These are phyloP conservation scores for Boloria euphrosyne DNA, from an alignment of 2,888 invertebrate species.

Conservation along the genomic window DNA sequence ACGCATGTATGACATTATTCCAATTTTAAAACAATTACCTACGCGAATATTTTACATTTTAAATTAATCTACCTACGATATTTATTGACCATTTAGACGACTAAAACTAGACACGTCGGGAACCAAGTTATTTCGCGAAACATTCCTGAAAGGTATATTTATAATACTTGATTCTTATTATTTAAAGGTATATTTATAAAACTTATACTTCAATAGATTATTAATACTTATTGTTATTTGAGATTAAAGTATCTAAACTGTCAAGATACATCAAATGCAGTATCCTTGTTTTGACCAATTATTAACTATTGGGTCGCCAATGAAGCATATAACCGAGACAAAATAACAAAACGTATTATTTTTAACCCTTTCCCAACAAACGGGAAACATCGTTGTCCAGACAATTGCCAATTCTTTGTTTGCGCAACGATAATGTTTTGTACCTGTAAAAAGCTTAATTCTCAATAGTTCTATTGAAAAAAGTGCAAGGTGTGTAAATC, in stretches of 20 bases:
- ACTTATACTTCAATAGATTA: no score
- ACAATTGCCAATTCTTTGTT: slow-evolving; percentile 48
- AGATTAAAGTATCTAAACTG: slow-evolving; percentile 37
- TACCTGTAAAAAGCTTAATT: slow-evolving; percentile 45
- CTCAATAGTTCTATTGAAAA: slow-evolving; percentile 9
- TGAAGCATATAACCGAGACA: slow-evolving; percentile 43
- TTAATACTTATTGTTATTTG: neutral
- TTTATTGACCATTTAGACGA: no score
- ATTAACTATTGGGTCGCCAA: slow-evolving; percentile 60
- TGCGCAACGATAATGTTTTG: slow-evolving; percentile 47
- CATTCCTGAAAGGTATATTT: no score
- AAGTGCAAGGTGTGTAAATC: slow-evolving; percentile 5
- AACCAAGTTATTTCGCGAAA: no score
- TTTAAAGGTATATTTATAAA: no score
- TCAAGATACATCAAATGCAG: slow-evolving; percentile 42
- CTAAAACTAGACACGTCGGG: no score
- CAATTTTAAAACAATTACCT: no score
- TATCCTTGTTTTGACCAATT: slow-evolving; percentile 60
- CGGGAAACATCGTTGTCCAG: slow-evolving; percentile 26
- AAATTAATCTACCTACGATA: no score
- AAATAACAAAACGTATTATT: slow-evolving; percentile 28
- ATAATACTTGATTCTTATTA: no score
- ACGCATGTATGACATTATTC: no score
- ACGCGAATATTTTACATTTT: no score
- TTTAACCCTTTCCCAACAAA: slow-evolving; percentile 36